Conservation (phyloP, 2,797 vertebrate genomes). For the Nyctibius grandis region DNA sequence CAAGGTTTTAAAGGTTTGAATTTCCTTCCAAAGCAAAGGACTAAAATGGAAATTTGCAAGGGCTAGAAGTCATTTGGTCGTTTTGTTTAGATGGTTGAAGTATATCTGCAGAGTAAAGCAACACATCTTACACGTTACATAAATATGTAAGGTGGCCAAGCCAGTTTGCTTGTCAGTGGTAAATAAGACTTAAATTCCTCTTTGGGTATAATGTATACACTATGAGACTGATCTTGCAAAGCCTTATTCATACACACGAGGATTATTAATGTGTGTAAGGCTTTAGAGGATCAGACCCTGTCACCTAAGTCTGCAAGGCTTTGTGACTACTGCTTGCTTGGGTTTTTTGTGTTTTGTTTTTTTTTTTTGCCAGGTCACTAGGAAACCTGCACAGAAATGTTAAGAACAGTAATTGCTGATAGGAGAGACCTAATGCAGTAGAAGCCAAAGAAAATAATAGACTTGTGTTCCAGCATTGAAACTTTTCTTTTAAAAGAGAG, state of each 20-base stretch:
- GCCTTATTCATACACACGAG: background rate
- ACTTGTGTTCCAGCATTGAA: background rate
- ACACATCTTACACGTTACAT: background rate
- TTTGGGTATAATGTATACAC: background rate
- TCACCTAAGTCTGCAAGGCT: background rate
- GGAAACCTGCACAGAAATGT: background rate
- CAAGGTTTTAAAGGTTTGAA: background rate
- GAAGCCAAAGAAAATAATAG: background rate
- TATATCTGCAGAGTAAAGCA: background rate
- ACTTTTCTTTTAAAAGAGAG: background rate
- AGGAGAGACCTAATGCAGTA: background rate
- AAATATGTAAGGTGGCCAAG: background rate
- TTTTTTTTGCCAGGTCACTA: background rate
- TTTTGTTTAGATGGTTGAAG: background rate
- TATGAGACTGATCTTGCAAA: background rate
- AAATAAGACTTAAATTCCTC: background rate
- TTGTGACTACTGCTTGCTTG: background rate
- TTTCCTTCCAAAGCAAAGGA: background rate
- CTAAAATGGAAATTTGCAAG: background rate
- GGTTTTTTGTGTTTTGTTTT: background rate
- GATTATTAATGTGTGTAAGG: background rate
- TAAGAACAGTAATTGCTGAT: background rate
- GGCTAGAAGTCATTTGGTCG: background rate
- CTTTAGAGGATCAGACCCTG: slow-evolving; percentile 4
- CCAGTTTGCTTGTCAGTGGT: background rate